phyloP scores from a whole-genome alignment of 2,797 vertebrate species.

The Mycteria americana region DNA sequence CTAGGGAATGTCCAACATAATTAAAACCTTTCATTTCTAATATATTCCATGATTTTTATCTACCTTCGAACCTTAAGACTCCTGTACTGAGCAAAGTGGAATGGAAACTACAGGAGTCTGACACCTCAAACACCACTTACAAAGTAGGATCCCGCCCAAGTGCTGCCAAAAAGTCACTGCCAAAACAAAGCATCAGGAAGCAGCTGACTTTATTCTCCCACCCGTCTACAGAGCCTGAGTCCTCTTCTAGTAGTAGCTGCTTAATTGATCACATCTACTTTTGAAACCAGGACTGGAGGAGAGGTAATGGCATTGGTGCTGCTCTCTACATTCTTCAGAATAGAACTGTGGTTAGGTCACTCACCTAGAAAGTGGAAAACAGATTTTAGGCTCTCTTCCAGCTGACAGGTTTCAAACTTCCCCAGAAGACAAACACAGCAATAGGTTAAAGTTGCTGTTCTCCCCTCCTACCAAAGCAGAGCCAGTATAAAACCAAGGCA shows the following conservation, averaged over 20 bases:
- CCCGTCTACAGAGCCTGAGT: neutral
- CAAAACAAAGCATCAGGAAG: neutral
- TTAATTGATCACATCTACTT: neutral
- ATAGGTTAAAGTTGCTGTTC: neutral
- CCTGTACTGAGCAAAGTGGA: conserved; percentile 30
- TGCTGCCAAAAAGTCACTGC: neutral
- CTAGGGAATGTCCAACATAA: conserved; percentile 61
- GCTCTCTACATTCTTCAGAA: neutral
- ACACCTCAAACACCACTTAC: neutral
- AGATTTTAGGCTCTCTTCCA: neutral
- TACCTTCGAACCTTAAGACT: conserved; percentile 39
- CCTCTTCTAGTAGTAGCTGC: neutral
- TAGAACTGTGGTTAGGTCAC: neutral
- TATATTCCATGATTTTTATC: conserved; percentile 27
- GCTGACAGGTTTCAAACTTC: neutral
- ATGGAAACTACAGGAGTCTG: neutral
- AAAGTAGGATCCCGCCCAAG: neutral
- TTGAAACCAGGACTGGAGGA: neutral
- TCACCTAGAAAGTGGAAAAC: neutral
- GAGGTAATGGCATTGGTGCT: neutral
- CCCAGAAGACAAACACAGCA: neutral
- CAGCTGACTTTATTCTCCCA: neutral
- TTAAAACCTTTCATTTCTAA: conserved; percentile 70
- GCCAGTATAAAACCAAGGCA: neutral
- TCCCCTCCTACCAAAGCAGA: neutral